Percentiles rank a stretch among this genome's conserved stretches.
Conservation (phyloP, 2,113 vertebrate genomes). For the Lathamus discolor region DNA sequence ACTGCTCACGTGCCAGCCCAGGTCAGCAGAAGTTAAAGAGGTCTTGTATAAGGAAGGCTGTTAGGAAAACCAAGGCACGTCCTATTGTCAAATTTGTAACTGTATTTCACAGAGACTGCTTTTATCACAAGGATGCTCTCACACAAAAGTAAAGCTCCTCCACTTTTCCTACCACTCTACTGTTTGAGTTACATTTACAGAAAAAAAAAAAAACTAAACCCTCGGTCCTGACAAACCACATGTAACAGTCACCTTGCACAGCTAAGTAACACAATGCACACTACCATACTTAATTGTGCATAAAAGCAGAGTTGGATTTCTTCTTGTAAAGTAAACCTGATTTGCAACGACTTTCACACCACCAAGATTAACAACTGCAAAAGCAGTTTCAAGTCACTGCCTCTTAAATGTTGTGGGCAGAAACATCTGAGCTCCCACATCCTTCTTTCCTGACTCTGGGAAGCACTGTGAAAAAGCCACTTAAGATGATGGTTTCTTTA, state of each 20-base stretch:
- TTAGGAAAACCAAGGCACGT: background rate
- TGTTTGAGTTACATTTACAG: background rate
- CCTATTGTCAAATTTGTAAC: background rate
- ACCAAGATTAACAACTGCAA: background rate
- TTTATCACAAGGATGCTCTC: background rate
- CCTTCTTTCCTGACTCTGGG: background rate
- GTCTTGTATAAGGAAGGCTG: background rate
- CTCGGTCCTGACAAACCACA: background rate
- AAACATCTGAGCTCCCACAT: accelerated
- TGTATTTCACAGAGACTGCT: background rate
- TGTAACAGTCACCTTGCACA: background rate
- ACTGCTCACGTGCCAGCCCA: background rate
- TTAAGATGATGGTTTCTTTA: background rate
- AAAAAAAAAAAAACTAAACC: background rate
- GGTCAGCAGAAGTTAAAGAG: background rate
- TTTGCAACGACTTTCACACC: background rate
- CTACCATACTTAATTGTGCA: background rate
- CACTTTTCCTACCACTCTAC: background rate
- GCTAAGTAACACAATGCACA: accelerated
- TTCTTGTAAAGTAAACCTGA: background rate
- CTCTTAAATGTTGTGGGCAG: background rate
- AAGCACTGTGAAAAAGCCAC: background rate
- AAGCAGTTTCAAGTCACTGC: background rate
- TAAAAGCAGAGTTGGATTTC: background rate
- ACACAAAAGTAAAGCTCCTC: background rate